Conservation (phyloP, 2,113 vertebrate genomes). For the Odocoileus virginianus region DNA sequence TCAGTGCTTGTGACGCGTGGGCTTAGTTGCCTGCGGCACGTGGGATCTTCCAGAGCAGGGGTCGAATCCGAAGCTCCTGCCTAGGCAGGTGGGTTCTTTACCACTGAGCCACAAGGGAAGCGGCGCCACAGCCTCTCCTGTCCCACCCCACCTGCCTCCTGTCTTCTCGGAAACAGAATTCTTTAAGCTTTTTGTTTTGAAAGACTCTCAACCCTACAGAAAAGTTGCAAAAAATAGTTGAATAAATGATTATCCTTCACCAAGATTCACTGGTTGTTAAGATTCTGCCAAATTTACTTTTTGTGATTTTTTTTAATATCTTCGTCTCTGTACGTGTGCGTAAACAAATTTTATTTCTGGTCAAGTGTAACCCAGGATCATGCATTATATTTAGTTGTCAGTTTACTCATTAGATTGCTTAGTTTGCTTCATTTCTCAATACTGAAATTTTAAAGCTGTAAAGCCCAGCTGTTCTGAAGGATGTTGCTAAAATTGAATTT, state of each 20-base stretch:
- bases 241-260: neutral
- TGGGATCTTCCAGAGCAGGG: neutral
- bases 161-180: neutral
- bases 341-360: neutral
- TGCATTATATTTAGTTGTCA: neutral
- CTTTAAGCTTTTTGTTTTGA: neutral
- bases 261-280: neutral
- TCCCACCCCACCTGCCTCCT: neutral
- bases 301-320: neutral
- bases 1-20: neutral
- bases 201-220: neutral
- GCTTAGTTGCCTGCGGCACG: neutral
- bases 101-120: neutral
- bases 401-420: neutral
- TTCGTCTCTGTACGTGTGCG: neutral
- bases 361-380: neutral
- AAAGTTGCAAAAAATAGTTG: neutral
- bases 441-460: neutral
- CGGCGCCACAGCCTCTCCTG: neutral
- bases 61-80: neutral
- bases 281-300: neutral
- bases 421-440: neutral
- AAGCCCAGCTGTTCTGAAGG: neutral
- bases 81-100: neutral
- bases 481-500: neutral